Evolutionary conservation across 2,113 vertebrate genomes (phyloP).

Genomic region (Anolis carolinensis): DNA sequence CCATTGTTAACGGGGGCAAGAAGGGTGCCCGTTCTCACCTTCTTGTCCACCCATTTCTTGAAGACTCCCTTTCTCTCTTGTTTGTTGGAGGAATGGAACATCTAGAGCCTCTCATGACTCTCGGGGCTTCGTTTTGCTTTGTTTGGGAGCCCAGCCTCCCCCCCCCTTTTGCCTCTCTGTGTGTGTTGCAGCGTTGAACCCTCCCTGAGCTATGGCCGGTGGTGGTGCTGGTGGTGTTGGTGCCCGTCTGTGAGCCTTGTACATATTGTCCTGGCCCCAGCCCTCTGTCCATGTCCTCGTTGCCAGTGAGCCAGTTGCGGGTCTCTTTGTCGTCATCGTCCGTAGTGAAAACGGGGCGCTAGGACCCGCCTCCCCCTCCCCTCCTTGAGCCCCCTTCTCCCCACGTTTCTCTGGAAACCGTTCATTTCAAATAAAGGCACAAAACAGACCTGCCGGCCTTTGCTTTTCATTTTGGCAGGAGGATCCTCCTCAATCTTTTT

Average conservation of each 20-base stretch:
- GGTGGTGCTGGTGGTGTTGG: constrained; percentile 31
- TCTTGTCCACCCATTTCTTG: not conserved
- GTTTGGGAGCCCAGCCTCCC: not conserved
- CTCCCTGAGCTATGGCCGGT: constrained; percentile 35
- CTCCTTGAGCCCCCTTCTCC: constrained; percentile 26
- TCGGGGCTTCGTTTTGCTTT: too few species aligned
- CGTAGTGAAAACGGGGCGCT: constrained; percentile 60
- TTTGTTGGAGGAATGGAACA: not conserved
- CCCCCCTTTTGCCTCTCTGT: not conserved
- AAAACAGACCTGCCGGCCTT: constrained; percentile 1
- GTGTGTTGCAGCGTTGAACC: constrained; percentile 26
- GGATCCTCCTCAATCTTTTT: not conserved
- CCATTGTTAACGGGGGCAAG: too few species aligned
- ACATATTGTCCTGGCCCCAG: constrained; percentile 69
- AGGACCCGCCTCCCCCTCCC: constrained; percentile 56
- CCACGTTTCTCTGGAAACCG: constrained; percentile 68
- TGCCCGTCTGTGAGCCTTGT: constrained; percentile 64
- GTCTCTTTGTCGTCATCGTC: constrained; percentile 52
- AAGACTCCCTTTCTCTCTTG: not conserved
- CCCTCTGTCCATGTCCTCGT: constrained; percentile 65
- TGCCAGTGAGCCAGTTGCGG: constrained; percentile 64
- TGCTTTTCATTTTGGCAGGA: not conserved
- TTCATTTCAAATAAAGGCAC: constrained; percentile 75
- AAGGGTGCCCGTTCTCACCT: too few species aligned
- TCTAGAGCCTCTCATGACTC: not conserved